phyloP scores from a whole-genome alignment of 2,888 invertebrate genomes.

The Ischnus inquisitorius region DNA sequence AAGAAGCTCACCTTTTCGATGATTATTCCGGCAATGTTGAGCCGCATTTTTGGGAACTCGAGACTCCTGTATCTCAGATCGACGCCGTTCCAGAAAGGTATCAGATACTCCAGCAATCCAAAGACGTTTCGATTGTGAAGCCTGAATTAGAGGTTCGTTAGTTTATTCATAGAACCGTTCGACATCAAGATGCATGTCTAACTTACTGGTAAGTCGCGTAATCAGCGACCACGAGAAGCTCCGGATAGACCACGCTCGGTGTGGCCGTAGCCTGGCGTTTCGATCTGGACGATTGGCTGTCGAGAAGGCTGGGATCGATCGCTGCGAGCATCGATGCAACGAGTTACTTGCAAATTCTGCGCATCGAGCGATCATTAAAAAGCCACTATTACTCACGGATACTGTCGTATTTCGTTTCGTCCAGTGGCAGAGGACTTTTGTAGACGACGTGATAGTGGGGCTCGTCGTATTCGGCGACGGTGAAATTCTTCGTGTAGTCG shows the following conservation, averaged over 20 bases:
- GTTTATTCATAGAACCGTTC: neutral
- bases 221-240: constrained; percentile 2
- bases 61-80: constrained; percentile 65
- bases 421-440: neutral
- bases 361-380: neutral
- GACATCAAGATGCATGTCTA: neutral
- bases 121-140: constrained; percentile 19
- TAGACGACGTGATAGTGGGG: constrained; percentile 25
- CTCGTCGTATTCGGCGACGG: constrained; percentile 20
- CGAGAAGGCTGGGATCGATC: neutral
- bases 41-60: constrained; percentile 62
- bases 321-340: neutral
- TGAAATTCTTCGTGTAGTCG: neutral
- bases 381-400: neutral
- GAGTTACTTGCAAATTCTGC: neutral
- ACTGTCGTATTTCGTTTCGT: neutral
- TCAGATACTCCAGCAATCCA: constrained; percentile 60
- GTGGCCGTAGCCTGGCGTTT: neutral
- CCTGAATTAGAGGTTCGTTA: constrained; percentile 16
- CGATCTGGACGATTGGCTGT: neutral
- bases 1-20: constrained; percentile 37
- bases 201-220: neutral
- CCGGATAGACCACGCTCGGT: neutral
- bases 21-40: constrained; percentile 69
- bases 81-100: constrained; percentile 70